Base-by-base conservation (phyloP, 2,797 vertebrate species). In the Falco rusticolus region DNA sequence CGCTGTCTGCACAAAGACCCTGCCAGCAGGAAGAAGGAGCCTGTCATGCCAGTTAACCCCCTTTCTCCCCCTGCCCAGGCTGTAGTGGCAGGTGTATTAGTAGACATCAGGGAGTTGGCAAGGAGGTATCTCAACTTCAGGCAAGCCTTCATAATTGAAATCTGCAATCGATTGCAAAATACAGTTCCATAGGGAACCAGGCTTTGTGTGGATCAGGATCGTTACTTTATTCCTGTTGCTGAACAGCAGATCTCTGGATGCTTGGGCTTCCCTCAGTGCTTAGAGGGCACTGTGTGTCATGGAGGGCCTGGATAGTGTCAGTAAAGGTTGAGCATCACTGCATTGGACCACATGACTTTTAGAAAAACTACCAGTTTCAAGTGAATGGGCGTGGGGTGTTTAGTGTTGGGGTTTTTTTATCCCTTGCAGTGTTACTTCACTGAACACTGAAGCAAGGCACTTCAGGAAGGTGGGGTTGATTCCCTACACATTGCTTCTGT, bases 381-480 rank as follows among this genome's bases (percentile, higher is more conserved):
- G 31, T 89, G 54, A 63, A 20, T 15, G 45, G 9, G 4, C 11
- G 10, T 2, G 4, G 2, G 5, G 18, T 1, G 1, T 3, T 39
- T 39, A 39, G 12, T 25, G n/a, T 9, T 50, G 68, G 21, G 3
- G 43, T 16, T 43, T 28, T 87, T 87, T 85, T 41, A 6, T 51
- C 39, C 72, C 34, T 70, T 56, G 39, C 45, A 81, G 33, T 72
- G 19, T 70, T 65, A 74, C n/a, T n/a, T n/a, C n/a, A n/a, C n/a
- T n/a, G n/a, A n/a, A n/a, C n/a, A n/a, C n/a, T n/a, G n/a, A n/a
- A n/a, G 45, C 28, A 48, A 61, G 63, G 20, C 16, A 16, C 39
- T 72, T 93, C 0, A 11, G 70, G 48, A 70, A 76, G 21, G 54
- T 19, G 66, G 25, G 34, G 78, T 70, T 86, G 75, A 89, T 72